Evolutionary conservation across 2,797 vertebrate genomes (phyloP), one percentile per base, ranked within the genome.

Genomic region (Scarus forsteni): DNA sequence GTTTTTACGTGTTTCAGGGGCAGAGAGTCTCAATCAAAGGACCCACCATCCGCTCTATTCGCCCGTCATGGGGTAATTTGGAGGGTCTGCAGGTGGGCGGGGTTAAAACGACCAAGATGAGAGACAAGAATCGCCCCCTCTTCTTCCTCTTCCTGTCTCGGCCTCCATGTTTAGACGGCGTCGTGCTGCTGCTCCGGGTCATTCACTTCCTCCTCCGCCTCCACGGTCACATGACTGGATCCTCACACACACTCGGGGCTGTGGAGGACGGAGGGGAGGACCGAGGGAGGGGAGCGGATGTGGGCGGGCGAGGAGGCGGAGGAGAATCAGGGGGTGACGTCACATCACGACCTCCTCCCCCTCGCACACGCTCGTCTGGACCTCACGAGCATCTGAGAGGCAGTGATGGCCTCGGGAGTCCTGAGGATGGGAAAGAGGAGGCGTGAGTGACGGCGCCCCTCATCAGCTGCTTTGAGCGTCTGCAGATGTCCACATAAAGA

Each of bases 301-400:
- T 83, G 65, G 79, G 77, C 75, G 78, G 63, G 72, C n/a, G n/a
- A n/a, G n/a, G n/a, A n/a, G n/a, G n/a, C n/a, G 73, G 77, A 44
- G 75, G 63, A 80, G 86, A 80, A 81, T 88, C 82, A 74, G 73
- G 64, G 42, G 77, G 44, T 86, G 89, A 89, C 85, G 80, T 88
- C 88, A 91, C 84, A 78, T 79, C 85, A 83, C 78, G n/a, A 81
- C 83, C 84, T 87, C 73, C 81, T 63, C 49, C 60, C 70, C 67
- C 65, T 74, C 74, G 55, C 64, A 70, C 51, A 73, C 39, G 35
- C 46, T 60, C 38, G 42, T 35, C 36, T 12, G 49, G 18, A 16
- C 70, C 52, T 60, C 50, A 15, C 11, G 7, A 12, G 42, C 16
- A 3, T 59, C 50, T 70, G 14, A 67, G 43, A 46, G 60, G 50